Evolutionary conservation across 2,888 invertebrate genomes (phyloP), one percentile per base, ranked within the genome.

Genomic region (Clistopyga incitator): DNA sequence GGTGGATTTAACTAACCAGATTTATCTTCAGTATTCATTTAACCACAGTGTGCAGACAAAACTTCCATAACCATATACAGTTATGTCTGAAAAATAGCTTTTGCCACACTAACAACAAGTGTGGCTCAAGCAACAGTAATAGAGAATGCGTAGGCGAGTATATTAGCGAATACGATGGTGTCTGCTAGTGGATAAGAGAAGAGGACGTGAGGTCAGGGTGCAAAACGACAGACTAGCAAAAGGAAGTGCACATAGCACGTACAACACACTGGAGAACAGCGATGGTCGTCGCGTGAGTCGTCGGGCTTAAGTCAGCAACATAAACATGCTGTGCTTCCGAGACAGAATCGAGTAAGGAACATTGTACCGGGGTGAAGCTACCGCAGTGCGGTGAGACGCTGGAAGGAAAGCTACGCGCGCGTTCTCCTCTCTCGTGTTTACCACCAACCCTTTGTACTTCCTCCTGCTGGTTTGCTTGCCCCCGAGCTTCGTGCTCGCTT

Each of bases 251-350:
- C 70, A 77, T 47, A 71, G 38, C 64, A 75, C 64, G 75, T 52
- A 23, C 67, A 61, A 65, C 6, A 45, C 54, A 56, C 34, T 15
- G 11, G 23, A 77, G 47, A 23, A 42, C 54, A 54, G 13, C 65
- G 59, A 64, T 78, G 77, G 59, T 78, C 54, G 81, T 87, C 84
- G 86, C 87, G 87, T 87, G 87, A 84, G 82, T 81, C 65, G 78
- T 74, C 85, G 85, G 80, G 84, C 83, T 85, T 84, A 82, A 85
- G 81, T 76, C 79, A 81, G 85, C 65, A 72, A 80, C 85, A 81
- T 84, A 86, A 87, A 87, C 84, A 84, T 78, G 78, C 76, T 80
- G 80, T 47, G 78, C 74, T 81, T 45, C 74, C 78, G 81, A 81
- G 84, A 78, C 84, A 75, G 64, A 54, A 81, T 81, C 64, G 74